These are phyloP conservation scores for Staurois parvus DNA, from an alignment of 2,797 vertebrate species.

Conservation along the genomic window DNA sequence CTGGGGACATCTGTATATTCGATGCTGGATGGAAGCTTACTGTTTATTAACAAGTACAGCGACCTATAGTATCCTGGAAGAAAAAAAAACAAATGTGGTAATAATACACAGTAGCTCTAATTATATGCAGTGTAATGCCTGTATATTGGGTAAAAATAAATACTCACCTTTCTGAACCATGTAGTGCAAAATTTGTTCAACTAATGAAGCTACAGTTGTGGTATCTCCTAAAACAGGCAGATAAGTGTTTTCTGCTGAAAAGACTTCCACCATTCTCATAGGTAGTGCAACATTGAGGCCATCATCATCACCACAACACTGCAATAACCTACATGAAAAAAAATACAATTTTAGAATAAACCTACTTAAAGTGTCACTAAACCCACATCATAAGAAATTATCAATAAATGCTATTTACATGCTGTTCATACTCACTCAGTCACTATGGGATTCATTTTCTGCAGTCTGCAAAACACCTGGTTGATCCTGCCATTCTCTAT, in stretches of 20 bases:
- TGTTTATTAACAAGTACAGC: constrained; percentile 93
- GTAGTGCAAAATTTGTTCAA: constrained; percentile 98
- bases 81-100: constrained; percentile 25
- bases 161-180: constrained; percentile 95
- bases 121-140: background rate
- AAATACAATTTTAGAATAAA: background rate
- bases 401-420: too few relatives aligned
- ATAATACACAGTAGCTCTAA: background rate
- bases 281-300: constrained; percentile 93
- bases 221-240: constrained; percentile 87
- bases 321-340: constrained; percentile 81
- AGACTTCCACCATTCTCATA: constrained; percentile 97
- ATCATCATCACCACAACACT: constrained; percentile 86
- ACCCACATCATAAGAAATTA: too few relatives aligned
- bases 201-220: constrained; percentile 84
- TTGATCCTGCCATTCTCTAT: too few relatives aligned
- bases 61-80: constrained; percentile 92
- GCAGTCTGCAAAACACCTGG: too few relatives aligned
- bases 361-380: background rate
- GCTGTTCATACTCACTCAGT: too few relatives aligned
- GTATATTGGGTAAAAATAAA: background rate
- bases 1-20: constrained; percentile 91
- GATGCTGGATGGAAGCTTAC: constrained; percentile 93
- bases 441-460: too few relatives aligned
- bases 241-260: constrained; percentile 92